phyloP scores from a whole-genome alignment of 1,140 invertebrate species.

The Eumeta japonica region DNA sequence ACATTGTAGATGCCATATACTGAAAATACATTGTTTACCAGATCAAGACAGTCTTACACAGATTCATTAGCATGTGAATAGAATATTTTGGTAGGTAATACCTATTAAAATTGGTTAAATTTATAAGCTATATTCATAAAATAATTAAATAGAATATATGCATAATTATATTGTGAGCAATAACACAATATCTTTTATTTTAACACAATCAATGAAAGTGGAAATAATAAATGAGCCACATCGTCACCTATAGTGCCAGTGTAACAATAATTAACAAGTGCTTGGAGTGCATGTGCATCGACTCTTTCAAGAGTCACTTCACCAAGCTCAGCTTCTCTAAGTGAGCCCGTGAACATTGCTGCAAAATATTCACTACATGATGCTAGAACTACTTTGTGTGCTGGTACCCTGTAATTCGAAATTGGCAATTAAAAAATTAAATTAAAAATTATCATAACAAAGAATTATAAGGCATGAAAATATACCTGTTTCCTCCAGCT shows the following conservation, averaged over 20 bases:
- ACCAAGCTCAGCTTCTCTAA: slow-evolving; percentile 79
- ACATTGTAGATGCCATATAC: too few relatives aligned
- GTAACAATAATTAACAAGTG: slow-evolving; percentile 86
- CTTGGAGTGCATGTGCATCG: slow-evolving; percentile 79
- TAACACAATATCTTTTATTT: too few relatives aligned
- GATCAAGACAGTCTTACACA: too few relatives aligned
- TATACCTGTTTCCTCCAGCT: slow-evolving; percentile 66
- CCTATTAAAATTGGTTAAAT: too few relatives aligned
- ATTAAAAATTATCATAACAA: slow-evolving; percentile 6
- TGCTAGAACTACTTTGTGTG: slow-evolving; percentile 76
- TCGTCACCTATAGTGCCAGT: slow-evolving; percentile 75
- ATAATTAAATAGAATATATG: too few relatives aligned
- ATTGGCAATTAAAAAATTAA: slow-evolving; percentile 9
- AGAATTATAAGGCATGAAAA: background rate
- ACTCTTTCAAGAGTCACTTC: slow-evolving; percentile 83
- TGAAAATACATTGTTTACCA: too few relatives aligned
- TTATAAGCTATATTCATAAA: slow-evolving; percentile 18
- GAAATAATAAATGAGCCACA: too few relatives aligned
- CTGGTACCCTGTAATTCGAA: slow-evolving; percentile 49
- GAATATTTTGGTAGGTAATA: too few relatives aligned
- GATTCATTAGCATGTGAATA: too few relatives aligned
- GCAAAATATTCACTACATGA: slow-evolving; percentile 93
- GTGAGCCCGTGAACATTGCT: slow-evolving; percentile 89
- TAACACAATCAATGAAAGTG: too few relatives aligned
- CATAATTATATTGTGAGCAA: too few relatives aligned